Evolutionary conservation across 1,140 invertebrate genomes (phyloP).

Genomic region (Wiebesia pumilae): DNA sequence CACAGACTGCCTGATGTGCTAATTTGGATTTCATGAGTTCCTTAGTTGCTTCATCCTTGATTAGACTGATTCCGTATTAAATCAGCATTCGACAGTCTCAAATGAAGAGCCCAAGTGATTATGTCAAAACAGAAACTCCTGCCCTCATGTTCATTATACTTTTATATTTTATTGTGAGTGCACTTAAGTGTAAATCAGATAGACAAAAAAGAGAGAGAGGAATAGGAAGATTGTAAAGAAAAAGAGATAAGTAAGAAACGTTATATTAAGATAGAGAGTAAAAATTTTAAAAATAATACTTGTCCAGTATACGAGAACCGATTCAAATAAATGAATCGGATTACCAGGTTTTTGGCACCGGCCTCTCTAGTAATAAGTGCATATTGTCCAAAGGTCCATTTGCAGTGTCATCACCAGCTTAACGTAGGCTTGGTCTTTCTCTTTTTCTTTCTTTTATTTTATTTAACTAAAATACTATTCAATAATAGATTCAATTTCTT

Average conservation of each 20-base stretch:
- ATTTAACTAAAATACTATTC: not conserved
- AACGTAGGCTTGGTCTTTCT: slow-evolving; percentile 60
- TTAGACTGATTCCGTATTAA: not conserved
- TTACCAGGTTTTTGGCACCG: slow-evolving; percentile 60
- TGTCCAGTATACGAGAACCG: slow-evolving; percentile 27
- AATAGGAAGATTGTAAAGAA: not conserved
- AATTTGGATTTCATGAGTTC: slow-evolving; percentile 23
- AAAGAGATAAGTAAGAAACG: not conserved
- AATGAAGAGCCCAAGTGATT: slow-evolving; percentile 22
- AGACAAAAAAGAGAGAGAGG: slow-evolving; percentile 36
- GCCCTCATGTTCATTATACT: slow-evolving; percentile 14
- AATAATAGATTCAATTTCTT: too few relatives aligned
- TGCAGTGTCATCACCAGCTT: slow-evolving; percentile 57
- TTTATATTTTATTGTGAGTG: slow-evolving; percentile 35
- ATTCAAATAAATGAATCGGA: slow-evolving; percentile 65
- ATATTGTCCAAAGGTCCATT: slow-evolving; percentile 58
- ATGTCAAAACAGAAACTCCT: slow-evolving; percentile 27
- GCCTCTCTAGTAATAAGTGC: slow-evolving; percentile 58
- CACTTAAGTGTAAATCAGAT: not conserved
- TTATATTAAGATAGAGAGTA: not conserved
- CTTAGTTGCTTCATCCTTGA: not conserved
- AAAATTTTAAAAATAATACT: not conserved
- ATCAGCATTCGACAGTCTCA: slow-evolving; percentile 9
- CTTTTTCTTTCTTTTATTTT: slow-evolving; percentile 40
- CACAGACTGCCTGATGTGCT: not conserved